These are phyloP conservation scores for Philotrypesis tridentata DNA, from an alignment of 1,140 invertebrate species.

Conservation along the genomic window DNA sequence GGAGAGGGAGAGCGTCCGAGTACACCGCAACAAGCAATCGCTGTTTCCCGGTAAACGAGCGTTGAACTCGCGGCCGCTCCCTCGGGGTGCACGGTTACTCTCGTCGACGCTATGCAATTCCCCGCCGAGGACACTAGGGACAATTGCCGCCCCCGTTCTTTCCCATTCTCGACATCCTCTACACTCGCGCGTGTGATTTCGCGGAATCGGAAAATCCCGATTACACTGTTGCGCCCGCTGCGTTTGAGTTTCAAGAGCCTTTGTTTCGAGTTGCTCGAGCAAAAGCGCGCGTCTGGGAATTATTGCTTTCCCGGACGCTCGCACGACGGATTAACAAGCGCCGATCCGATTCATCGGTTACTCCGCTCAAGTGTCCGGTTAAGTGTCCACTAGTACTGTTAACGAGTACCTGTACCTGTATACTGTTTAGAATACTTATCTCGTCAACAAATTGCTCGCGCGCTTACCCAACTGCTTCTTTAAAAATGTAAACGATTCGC, in stretches of 20 bases:
- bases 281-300: conserved; percentile 1
- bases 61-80: conserved; percentile 23
- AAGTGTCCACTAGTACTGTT: not conserved
- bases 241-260: conserved; percentile 25
- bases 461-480: too few relatives aligned
- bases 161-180: not conserved
- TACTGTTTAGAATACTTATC: not conserved
- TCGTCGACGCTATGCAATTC: conserved; percentile 33
- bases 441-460: too few relatives aligned
- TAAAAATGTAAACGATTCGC: not conserved
- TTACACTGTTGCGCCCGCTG: not conserved
- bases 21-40: conserved; percentile 26
- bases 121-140: conserved; percentile 25
- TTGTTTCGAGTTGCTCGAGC: conserved; percentile 13
- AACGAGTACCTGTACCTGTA: not conserved
- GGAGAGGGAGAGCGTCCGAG: not conserved
- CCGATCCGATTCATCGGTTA: not conserved
- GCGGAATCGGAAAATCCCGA: conserved; percentile 26
- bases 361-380: not conserved
- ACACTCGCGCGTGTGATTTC: not conserved
- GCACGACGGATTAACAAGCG: conserved; percentile 15
- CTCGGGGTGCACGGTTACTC: conserved; percentile 30
- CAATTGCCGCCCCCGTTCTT: conserved; percentile 23
- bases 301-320: not conserved
- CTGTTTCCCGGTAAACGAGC: conserved; percentile 43